Evolutionary conservation across 2,888 invertebrate species (phyloP).

Genomic region (Drymonia ruficornis): DNA sequence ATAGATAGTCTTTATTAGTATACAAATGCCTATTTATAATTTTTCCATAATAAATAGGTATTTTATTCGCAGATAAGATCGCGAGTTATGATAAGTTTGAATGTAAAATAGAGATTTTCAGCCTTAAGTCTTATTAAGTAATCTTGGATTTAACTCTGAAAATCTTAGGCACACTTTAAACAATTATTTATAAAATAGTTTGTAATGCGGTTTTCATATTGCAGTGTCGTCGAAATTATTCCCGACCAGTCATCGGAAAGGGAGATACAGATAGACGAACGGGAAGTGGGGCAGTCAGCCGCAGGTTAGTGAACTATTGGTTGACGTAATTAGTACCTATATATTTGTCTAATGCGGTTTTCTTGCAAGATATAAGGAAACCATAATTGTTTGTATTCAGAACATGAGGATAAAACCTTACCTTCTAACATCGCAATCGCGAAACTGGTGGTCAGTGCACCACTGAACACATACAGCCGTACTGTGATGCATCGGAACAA

Average conservation of each 20-base stretch:
- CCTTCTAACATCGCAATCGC: too few relatives aligned
- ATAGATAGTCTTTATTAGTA: neutral
- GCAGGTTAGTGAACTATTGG: constrained; percentile 56
- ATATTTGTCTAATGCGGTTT: too few relatives aligned
- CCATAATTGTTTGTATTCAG: too few relatives aligned
- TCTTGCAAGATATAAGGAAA: too few relatives aligned
- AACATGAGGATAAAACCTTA: too few relatives aligned
- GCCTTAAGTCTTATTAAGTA: too few relatives aligned
- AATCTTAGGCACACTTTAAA: too few relatives aligned
- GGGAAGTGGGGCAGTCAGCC: constrained; percentile 67
- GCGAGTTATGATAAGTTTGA: constrained; percentile 1
- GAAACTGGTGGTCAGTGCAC: too few relatives aligned
- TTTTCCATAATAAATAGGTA: neutral
- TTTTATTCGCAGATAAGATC: neutral
- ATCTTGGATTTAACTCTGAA: too few relatives aligned
- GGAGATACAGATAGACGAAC: constrained; percentile 72
- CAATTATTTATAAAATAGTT: too few relatives aligned
- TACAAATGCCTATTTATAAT: neutral
- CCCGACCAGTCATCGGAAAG: constrained; percentile 65
- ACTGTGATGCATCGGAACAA: too few relatives aligned
- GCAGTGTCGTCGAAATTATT: constrained; percentile 71
- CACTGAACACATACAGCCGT: too few relatives aligned
- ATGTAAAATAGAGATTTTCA: neutral
- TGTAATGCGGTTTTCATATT: constrained; percentile 19
- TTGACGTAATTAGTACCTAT: neutral